Conservation (phyloP, 2,888 invertebrate species). For the Brachyopa scutellaris region DNA sequence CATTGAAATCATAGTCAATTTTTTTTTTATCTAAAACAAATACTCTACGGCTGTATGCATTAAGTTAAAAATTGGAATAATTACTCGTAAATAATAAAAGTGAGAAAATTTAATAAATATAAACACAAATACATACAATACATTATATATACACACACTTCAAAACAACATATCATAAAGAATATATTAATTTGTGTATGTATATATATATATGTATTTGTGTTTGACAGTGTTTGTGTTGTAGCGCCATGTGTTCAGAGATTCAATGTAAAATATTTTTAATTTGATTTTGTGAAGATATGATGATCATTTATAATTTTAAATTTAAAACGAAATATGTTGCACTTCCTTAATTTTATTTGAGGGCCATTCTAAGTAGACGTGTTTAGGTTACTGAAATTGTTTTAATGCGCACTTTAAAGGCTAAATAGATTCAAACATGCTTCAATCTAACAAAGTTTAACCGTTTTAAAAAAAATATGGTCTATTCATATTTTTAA, state of each 20-base stretch:
- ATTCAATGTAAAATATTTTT: conserved; percentile 30
- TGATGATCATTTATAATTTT: conserved; percentile 4
- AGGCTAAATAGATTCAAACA: conserved; percentile 1
- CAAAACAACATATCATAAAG: neutral
- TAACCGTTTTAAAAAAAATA: conserved; percentile 4
- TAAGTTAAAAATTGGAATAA: conserved; percentile 9
- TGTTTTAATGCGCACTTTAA: too few species aligned
- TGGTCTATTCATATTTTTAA: conserved; percentile 7
- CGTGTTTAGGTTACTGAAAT: neutral
- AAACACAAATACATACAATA: conserved; percentile 13
- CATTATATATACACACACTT: neutral
- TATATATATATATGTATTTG: neutral
- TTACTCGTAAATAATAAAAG: neutral
- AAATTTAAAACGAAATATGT: neutral
- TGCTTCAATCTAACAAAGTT: conserved; percentile 28
- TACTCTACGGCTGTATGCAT: neutral
- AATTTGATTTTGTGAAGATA: conserved; percentile 14
- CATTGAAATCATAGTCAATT: conserved; percentile 12
- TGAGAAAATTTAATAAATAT: conserved; percentile 2
- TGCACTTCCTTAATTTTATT: conserved; percentile 8
- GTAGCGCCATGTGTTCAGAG: conserved; percentile 48
- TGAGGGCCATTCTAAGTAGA: conserved; percentile 15
- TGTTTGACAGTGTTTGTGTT: conserved; percentile 42
- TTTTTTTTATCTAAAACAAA: conserved; percentile 10
- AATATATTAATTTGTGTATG: neutral